These are phyloP conservation scores for Stegana nigrithorax DNA, from an alignment of 2,888 invertebrate species.

Conservation along the genomic window DNA sequence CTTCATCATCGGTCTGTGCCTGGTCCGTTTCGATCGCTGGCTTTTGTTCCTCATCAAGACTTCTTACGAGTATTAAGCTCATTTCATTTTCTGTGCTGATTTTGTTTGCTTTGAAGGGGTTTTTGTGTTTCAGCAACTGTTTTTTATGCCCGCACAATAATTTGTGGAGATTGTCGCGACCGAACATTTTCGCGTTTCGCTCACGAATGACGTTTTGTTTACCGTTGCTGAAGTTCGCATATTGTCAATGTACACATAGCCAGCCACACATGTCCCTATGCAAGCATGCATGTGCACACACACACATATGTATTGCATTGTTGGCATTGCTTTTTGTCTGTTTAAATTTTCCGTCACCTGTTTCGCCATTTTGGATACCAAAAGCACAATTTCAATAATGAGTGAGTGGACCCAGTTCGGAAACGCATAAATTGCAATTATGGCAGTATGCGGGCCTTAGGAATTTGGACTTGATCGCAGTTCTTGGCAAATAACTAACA, in stretches of 20 bases:
- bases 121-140: conserved; percentile 2
- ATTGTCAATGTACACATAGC: no score
- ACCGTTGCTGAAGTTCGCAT: no score
- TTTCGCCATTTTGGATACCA: background rate
- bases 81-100: background rate
- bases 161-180: conserved; percentile 37
- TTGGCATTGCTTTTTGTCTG: background rate
- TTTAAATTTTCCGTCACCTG: no score
- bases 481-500: no score
- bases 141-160: conserved; percentile 34
- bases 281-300: background rate
- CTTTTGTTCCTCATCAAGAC: background rate
- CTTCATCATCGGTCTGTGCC: no score
- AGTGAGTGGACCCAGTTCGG: background rate
- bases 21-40: background rate
- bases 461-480: no score
- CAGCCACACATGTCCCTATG: no score
- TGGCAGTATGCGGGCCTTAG: no score
- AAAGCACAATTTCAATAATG: conserved; percentile 8
- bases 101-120: background rate
- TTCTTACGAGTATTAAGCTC: background rate
- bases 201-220: background rate
- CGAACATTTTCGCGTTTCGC: conserved; percentile 36
- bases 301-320: background rate
- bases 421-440: conserved; percentile 4